Evolutionary conservation across 2,888 invertebrate genomes (phyloP).

Genomic region (Lithophane socia): DNA sequence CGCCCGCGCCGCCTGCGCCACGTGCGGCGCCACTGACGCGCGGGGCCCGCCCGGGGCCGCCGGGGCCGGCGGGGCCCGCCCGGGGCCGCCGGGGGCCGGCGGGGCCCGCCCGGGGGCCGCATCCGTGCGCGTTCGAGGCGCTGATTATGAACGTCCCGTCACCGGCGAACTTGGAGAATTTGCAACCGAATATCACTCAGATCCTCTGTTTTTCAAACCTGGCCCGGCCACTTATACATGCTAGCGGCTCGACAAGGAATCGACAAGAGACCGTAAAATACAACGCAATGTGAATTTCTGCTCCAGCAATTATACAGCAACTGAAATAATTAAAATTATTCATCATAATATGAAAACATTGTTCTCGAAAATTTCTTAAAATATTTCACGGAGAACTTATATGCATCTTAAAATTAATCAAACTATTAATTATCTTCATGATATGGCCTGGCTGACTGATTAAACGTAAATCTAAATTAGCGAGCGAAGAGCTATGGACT

Average conservation of each 20-base stretch:
- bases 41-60: background rate
- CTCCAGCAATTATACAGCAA: background rate
- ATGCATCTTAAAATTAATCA: conserved; percentile 11
- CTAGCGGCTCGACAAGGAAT: background rate
- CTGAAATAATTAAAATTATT: background rate
- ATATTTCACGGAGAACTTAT: background rate
- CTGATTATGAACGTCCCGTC: no score
- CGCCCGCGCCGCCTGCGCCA: background rate
- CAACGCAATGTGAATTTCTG: background rate
- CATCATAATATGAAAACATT: background rate
- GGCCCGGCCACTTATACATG: no score
- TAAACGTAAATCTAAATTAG: conserved; percentile 44
- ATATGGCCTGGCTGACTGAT: conserved; percentile 44
- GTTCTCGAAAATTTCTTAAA: conserved; percentile 2
- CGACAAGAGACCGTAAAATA: background rate
- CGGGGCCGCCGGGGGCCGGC: no score
- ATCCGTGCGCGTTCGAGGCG: background rate
- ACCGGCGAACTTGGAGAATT: no score
- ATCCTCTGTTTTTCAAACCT: background rate
- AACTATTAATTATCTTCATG: conserved; percentile 16
- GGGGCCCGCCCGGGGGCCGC: no score
- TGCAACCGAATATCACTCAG: no score
- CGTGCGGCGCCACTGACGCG: no score
- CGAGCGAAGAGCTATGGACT: conserved; percentile 44
- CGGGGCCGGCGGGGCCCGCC: no score